Conservation (phyloP, 2,797 vertebrate genomes). For the Pantherophis alleghaniensis region DNA sequence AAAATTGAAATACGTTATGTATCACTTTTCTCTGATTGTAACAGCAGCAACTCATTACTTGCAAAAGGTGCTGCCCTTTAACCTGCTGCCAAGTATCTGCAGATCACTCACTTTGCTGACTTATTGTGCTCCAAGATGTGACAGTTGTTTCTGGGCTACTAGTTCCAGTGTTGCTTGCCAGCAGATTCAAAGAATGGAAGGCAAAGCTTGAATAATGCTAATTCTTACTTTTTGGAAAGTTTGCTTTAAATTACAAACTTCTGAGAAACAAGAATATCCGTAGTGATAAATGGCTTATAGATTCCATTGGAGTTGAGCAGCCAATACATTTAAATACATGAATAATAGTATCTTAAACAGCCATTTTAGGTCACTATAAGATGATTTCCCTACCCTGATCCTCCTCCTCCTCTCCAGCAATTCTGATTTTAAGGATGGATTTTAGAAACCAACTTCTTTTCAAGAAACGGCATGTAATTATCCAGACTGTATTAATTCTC, state of each 20-base stretch:
- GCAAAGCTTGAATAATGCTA: not conserved
- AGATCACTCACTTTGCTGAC: not conserved
- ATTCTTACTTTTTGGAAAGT: not conserved
- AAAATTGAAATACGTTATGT: not conserved
- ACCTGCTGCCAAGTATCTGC: not conserved
- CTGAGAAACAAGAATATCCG: not conserved
- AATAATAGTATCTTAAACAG: not conserved
- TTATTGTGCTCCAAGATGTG: not conserved
- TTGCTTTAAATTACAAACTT: not conserved
- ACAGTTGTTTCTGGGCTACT: too few species aligned
- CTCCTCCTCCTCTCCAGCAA: not conserved
- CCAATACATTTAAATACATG: not conserved
- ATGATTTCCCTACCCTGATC: not conserved
- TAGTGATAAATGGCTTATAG: not conserved
- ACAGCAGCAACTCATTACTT: not conserved
- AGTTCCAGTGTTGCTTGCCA: not conserved
- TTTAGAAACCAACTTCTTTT: conserved; percentile 14
- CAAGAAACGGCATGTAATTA: conserved; percentile 16
- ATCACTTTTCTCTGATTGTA: not conserved
- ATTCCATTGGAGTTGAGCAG: not conserved
- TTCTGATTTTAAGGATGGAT: not conserved
- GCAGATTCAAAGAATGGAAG: not conserved
- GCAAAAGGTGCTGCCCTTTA: not conserved
- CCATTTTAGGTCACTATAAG: not conserved
- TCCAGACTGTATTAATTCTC: conserved; percentile 3